Percentiles rank a stretch among this genome's conserved stretches.
phyloP scores from a whole-genome alignment of 2,888 invertebrate species.

The Amblyteles armatorius region DNA sequence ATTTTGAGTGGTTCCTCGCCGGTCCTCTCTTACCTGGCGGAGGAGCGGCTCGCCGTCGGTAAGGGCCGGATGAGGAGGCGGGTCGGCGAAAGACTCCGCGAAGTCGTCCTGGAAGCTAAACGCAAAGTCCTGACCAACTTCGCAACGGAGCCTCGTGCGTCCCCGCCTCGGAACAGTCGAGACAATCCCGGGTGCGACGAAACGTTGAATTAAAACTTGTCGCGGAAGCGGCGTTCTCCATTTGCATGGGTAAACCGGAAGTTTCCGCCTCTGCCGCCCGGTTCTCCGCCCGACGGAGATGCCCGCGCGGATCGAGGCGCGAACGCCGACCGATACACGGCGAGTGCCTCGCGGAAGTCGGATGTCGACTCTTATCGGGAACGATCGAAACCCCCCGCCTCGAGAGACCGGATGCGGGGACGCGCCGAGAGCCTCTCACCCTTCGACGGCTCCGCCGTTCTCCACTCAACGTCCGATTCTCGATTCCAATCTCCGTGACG shows the following conservation, averaged over 20 bases:
- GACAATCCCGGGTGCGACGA: constrained; percentile 70
- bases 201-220: constrained; percentile 77
- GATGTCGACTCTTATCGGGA: constrained; percentile 59
- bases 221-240: constrained; percentile 67
- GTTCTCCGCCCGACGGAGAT: constrained; percentile 40
- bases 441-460: constrained; percentile 50
- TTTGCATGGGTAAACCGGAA: constrained; percentile 74
- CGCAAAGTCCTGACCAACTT: constrained; percentile 67
- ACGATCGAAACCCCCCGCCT: constrained; percentile 53
- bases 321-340: constrained; percentile 3
- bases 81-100: constrained; percentile 38
- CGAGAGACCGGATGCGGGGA: constrained; percentile 8
- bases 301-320: background rate
- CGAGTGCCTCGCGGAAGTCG: constrained; percentile 35
- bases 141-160: constrained; percentile 52
- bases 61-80: constrained; percentile 5
- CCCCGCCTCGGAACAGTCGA: constrained; percentile 45
- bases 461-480: constrained; percentile 56
- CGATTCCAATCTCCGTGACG: constrained; percentile 58
- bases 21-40: constrained; percentile 64
- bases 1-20: constrained; percentile 77
- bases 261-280: constrained; percentile 66
- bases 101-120: constrained; percentile 60
- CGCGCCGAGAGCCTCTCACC: constrained; percentile 14
- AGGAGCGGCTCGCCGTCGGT: background rate